Percentiles rank a stretch among this genome's conserved stretches.
Evolutionary conservation across 37 sponge, comb jelly and placozoan species (phyloP).

Genomic region (Axinella damicornis): DNA sequence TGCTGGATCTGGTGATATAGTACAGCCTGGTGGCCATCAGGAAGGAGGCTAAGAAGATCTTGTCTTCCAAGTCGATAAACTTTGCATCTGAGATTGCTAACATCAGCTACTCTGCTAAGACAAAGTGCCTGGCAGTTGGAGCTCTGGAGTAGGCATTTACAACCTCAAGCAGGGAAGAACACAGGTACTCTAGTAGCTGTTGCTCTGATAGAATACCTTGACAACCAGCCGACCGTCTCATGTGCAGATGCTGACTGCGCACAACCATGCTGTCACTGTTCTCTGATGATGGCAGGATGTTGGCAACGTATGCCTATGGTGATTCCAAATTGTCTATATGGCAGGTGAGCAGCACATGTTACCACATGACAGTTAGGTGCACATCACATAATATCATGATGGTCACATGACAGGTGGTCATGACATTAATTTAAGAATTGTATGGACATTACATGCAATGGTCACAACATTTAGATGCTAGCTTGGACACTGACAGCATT

Average conservation of each 20-base stretch:
- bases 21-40: neutral
- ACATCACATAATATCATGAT: too few relatives aligned
- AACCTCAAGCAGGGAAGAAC: constrained; percentile 75
- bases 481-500: too few relatives aligned
- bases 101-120: constrained; percentile 79
- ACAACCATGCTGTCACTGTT: constrained; percentile 88
- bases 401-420: too few relatives aligned
- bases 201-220: too few relatives aligned
- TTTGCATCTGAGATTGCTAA: constrained; percentile 67
- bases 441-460: too few relatives aligned
- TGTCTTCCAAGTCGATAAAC: neutral
- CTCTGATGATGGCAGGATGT: constrained; percentile 87
- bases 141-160: constrained; percentile 75
- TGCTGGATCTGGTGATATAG: constrained; percentile 76
- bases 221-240: too few relatives aligned
- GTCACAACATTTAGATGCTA: too few relatives aligned
- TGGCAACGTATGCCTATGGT: constrained; percentile 86
- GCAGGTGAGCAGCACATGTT: too few relatives aligned
- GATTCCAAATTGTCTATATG: constrained; percentile 80
- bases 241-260: constrained; percentile 60
- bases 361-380: too few relatives aligned
- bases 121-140: constrained; percentile 84
- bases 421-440: too few relatives aligned
- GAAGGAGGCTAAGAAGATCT: neutral
- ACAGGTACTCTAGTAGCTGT: constrained; percentile 53